These are phyloP conservation scores for Eulemur albifrons DNA, from an alignment of 2,797 vertebrate genomes.

Conservation along the genomic window DNA sequence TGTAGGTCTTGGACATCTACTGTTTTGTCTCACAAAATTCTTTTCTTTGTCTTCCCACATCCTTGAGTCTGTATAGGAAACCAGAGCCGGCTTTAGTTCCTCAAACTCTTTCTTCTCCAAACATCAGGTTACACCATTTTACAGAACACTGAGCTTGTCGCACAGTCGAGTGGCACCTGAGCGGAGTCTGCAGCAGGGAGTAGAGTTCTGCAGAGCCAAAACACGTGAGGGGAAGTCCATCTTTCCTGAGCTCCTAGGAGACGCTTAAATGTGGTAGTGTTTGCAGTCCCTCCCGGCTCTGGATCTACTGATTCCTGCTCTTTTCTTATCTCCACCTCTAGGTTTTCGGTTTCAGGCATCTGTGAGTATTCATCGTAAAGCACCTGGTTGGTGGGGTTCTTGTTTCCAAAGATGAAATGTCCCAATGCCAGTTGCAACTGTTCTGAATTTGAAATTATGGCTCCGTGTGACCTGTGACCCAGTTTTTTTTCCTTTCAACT, in stretches of 20 bases:
- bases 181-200: neutral
- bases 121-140: too few species aligned
- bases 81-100: neutral
- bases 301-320: neutral
- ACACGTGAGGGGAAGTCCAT: neutral
- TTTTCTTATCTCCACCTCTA: too few species aligned
- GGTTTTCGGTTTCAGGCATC: neutral
- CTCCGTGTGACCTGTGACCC: neutral
- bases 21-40: neutral
- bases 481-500: neutral
- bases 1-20: neutral
- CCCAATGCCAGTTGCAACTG: too few species aligned
- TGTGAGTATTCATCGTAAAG: too few species aligned
- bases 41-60: neutral
- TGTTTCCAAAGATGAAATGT: neutral
- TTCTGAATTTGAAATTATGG: neutral
- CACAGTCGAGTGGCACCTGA: neutral
- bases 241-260: neutral
- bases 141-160: neutral
- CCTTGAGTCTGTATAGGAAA: neutral
- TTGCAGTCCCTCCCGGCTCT: too few species aligned
- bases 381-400: neutral
- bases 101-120: neutral
- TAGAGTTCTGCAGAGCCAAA: neutral
- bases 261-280: too few species aligned